A percentile compares a stretch with the other conserved stretches of the same genome.
phyloP scores from a whole-genome alignment of 2,113 vertebrate species.

The Mesembrinibis cayennensis region DNA sequence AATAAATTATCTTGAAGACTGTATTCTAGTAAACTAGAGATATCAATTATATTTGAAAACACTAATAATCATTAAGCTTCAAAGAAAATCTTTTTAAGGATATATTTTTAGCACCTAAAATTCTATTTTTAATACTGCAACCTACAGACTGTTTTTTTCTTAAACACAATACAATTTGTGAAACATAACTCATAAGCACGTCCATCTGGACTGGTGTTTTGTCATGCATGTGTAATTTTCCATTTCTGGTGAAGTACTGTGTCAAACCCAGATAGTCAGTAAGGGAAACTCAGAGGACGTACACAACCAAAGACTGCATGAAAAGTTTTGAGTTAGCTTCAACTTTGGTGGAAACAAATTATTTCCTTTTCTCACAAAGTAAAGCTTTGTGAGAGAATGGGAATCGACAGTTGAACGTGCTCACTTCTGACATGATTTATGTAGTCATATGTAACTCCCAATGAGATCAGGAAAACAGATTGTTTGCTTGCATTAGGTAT shows the following conservation, averaged over 20 bases:
- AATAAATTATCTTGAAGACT: neutral
- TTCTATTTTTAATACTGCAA: neutral
- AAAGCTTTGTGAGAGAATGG: neutral
- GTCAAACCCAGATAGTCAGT: neutral
- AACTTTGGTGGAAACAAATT: neutral
- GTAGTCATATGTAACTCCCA: neutral
- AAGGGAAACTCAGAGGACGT: neutral
- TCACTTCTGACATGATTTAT: neutral
- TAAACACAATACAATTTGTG: neutral
- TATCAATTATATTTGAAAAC: neutral
- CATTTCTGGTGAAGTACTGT: neutral
- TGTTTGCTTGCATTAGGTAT: neutral
- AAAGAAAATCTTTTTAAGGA: neutral
- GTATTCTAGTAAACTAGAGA: neutral
- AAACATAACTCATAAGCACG: neutral
- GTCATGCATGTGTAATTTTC: neutral
- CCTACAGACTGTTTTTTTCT: neutral
- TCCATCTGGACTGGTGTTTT: neutral
- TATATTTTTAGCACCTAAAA: neutral
- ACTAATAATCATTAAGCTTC: neutral
- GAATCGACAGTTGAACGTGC: neutral
- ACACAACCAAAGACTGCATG: neutral
- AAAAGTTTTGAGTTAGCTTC: neutral
- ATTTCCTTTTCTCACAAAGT: neutral
- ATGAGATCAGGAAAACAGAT: neutral